These are phyloP conservation scores for Papilio dardanus DNA, from an alignment of 1,140 invertebrate genomes.

Conservation along the genomic window DNA sequence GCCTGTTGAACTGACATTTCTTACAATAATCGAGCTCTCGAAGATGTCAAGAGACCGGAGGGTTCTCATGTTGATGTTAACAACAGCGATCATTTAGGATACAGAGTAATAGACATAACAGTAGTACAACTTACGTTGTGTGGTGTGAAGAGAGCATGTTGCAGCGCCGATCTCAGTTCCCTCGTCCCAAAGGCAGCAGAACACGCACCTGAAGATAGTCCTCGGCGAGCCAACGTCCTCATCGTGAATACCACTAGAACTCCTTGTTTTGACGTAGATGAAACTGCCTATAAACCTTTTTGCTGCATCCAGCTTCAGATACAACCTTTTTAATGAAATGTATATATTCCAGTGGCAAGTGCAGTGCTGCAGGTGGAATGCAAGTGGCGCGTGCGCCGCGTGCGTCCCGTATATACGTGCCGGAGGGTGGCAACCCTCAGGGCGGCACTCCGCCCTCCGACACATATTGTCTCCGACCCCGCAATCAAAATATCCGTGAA, in stretches of 20 bases:
- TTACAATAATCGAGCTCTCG: no score
- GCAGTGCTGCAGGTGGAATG: slow-evolving; percentile 32
- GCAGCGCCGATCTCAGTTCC: slow-evolving; percentile 34
- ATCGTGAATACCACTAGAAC: background rate
- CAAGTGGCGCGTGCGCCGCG: slow-evolving; percentile 37
- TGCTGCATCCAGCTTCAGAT: background rate
- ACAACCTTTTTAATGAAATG: background rate
- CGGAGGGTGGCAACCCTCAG: slow-evolving; percentile 32
- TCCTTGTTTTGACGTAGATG: background rate
- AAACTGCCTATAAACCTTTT: background rate
- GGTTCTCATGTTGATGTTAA: background rate
- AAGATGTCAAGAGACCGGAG: background rate
- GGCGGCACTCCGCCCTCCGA: slow-evolving; percentile 22
- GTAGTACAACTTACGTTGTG: slow-evolving; percentile 19
- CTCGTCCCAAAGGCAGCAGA: slow-evolving; percentile 39
- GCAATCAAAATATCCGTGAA: slow-evolving; percentile 35
- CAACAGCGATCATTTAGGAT: background rate
- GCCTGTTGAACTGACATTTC: no score
- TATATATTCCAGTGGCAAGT: slow-evolving; percentile 16
- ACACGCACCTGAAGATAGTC: slow-evolving; percentile 34
- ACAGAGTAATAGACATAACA: background rate
- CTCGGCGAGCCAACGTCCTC: slow-evolving; percentile 30
- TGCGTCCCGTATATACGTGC: slow-evolving; percentile 24
- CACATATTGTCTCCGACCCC: slow-evolving; percentile 35
- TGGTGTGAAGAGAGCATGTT: slow-evolving; percentile 25